A percentile compares a stretch with the other conserved stretches of the same genome.
These are phyloP conservation scores for Scomber colias DNA, from an alignment of 2,113 vertebrate genomes.

Conservation along the genomic window DNA sequence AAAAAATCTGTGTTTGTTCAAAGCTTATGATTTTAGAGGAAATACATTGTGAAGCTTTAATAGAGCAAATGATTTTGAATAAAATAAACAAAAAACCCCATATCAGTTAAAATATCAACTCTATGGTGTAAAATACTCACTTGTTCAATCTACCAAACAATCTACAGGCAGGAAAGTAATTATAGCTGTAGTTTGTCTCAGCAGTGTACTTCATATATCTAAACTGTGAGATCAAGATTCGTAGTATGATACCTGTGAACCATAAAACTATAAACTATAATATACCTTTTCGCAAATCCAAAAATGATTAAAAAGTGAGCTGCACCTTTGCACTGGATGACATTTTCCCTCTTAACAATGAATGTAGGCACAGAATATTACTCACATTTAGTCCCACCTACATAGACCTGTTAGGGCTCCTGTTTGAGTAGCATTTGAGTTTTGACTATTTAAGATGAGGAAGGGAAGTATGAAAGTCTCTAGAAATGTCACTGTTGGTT, in stretches of 20 bases:
- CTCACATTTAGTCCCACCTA: background rate
- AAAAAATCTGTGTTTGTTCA: background rate
- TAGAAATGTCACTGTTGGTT: too few species aligned
- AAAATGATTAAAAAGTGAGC: background rate
- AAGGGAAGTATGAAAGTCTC: background rate
- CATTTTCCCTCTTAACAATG: background rate
- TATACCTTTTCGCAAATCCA: background rate
- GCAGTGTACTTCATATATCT: conserved; percentile 22
- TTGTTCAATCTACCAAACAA: conserved; percentile 7
- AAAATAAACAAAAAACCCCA: background rate
- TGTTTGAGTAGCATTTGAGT: too few species aligned
- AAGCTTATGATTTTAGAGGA: background rate
- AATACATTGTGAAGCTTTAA: background rate
- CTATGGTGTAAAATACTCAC: conserved; percentile 13
- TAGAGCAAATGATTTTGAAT: conserved; percentile 16
- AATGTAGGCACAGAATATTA: background rate
- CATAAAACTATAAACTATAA: background rate
- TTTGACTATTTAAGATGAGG: too few species aligned
- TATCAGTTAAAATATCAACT: background rate
- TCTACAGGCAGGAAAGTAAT: conserved; percentile 31
- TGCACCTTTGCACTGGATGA: background rate
- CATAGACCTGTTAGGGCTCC: background rate
- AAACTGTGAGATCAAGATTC: conserved; percentile 1
- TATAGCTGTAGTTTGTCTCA: conserved; percentile 17
- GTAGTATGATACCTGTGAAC: conserved; percentile 3